A percentile compares a stretch with the other conserved stretches of the same genome.
These are phyloP conservation scores for Propithecus deckenii DNA, from an alignment of 2,797 vertebrate genomes.

Conservation along the genomic window DNA sequence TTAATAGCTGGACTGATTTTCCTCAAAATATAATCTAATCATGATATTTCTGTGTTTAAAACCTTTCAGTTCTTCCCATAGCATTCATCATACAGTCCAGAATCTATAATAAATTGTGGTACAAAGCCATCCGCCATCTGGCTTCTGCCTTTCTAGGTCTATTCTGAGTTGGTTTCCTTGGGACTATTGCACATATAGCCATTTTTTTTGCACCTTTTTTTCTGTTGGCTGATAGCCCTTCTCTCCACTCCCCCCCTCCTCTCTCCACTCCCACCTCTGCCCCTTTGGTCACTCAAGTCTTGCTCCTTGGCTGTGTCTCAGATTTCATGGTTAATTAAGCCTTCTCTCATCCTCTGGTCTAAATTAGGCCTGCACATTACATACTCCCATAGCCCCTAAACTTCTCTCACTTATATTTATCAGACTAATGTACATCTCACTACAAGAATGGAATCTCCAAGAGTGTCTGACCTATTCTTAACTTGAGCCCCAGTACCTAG, in stretches of 20 bases:
- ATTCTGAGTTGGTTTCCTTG: neutral
- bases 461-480: neutral
- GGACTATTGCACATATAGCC: too few species aligned
- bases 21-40: neutral
- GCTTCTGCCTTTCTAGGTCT: neutral
- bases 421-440: neutral
- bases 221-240: neutral
- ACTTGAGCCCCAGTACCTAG: neutral
- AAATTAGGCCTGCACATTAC: neutral
- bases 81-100: neutral
- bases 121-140: neutral
- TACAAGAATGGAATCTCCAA: neutral
- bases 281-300: neutral
- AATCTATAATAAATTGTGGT: neutral
- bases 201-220: neutral
- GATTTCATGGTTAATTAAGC: neutral
- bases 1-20: neutral
- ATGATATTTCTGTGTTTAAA: constrained; percentile 1
- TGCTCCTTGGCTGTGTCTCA: neutral
- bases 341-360: neutral
- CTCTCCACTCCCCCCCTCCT: neutral
- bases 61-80: neutral
- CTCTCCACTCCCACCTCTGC: neutral
- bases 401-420: neutral
- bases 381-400: neutral